These are phyloP conservation scores for Spondyliosoma cantharus DNA, from an alignment of 2,797 vertebrate species.

Conservation along the genomic window DNA sequence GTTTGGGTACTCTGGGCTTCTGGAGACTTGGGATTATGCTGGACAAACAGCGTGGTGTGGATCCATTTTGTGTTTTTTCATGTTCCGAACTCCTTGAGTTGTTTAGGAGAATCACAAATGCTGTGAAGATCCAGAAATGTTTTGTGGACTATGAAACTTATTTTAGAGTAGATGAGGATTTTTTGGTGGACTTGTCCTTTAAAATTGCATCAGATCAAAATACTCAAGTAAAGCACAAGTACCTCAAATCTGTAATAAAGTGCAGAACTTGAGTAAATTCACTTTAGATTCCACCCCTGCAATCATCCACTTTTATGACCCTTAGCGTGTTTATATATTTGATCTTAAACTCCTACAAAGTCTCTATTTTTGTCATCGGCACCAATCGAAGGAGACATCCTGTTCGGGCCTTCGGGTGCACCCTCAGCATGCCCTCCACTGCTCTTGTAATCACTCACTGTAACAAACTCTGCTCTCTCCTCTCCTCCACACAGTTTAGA, in stretches of 20 bases:
- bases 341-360: slow-evolving; percentile 41
- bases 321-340: slow-evolving; percentile 30
- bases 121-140: too few species aligned
- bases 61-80: too few species aligned
- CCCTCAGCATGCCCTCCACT: slow-evolving; percentile 46
- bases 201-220: background rate
- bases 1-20: too few species aligned
- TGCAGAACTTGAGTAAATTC: background rate
- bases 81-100: too few species aligned
- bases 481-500: slow-evolving; percentile 41
- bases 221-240: background rate
- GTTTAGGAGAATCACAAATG: too few species aligned
- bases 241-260: background rate
- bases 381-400: slow-evolving; percentile 51
- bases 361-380: slow-evolving; percentile 53
- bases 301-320: slow-evolving; percentile 16
- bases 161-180: too few species aligned
- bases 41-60: too few species aligned
- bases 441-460: slow-evolving; percentile 52
- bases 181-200: background rate
- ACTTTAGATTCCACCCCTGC: background rate
- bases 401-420: slow-evolving; percentile 68
- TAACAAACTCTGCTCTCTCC: slow-evolving; percentile 46
- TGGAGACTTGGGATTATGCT: too few species aligned
- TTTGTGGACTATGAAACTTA: too few species aligned